Conservation (phyloP, 2,888 invertebrate species). For the Tiliacea aurago region DNA sequence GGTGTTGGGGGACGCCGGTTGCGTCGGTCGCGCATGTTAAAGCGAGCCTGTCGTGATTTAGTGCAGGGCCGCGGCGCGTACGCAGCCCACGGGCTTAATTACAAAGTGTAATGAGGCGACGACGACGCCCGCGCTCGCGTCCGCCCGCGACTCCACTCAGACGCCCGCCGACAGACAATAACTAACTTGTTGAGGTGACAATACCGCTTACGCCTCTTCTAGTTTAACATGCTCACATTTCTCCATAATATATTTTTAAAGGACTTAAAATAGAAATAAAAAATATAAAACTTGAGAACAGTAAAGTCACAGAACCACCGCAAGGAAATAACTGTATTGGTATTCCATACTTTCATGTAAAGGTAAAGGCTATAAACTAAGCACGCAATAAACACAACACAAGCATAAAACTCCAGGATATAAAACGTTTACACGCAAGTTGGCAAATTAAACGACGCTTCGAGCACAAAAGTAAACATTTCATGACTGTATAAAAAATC, state of each 20-base stretch:
- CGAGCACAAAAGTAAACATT: slow-evolving; percentile 2
- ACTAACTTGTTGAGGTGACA: slow-evolving; percentile 62
- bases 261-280: slow-evolving; percentile 12
- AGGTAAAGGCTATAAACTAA: slow-evolving; percentile 37
- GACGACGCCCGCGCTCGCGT: slow-evolving; percentile 72
- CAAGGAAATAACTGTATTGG: slow-evolving; percentile 43
- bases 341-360: slow-evolving; percentile 27
- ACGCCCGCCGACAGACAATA: slow-evolving; percentile 61
- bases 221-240: slow-evolving; percentile 16
- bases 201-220: slow-evolving; percentile 51
- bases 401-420: slow-evolving; percentile 30
- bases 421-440: slow-evolving; percentile 40
- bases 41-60: slow-evolving; percentile 84
- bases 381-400: slow-evolving; percentile 37
- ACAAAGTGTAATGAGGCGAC: slow-evolving; percentile 88
- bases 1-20: slow-evolving; percentile 73
- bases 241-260: slow-evolving; percentile 11
- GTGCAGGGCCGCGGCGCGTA: slow-evolving; percentile 82
- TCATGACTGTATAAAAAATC: slow-evolving; percentile 28
- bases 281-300: slow-evolving; percentile 14
- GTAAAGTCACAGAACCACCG: slow-evolving; percentile 16
- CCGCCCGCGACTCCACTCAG: slow-evolving; percentile 69
- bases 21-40: slow-evolving; percentile 80
- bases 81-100: slow-evolving; percentile 87
- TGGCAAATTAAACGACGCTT: slow-evolving; percentile 22